Conservation (phyloP, 2,113 vertebrate genomes). For the Noctilio leporinus region DNA sequence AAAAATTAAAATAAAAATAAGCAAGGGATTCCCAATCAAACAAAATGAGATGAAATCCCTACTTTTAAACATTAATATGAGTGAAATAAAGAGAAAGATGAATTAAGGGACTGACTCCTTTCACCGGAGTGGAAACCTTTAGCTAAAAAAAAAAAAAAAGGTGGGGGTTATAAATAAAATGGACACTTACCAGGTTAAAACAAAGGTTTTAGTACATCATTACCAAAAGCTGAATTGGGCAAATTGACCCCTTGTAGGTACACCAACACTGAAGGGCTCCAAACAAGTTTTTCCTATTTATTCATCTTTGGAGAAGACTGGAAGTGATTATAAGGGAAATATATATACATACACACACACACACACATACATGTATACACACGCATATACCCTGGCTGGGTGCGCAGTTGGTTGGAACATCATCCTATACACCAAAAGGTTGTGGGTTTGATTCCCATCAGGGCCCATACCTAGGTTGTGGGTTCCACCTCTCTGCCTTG, state of each 20-base stretch:
- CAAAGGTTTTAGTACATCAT: neutral
- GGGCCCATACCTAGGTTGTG: too few species aligned
- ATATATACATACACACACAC: too few species aligned
- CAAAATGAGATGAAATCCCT: neutral
- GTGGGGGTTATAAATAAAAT: neutral
- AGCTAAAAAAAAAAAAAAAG: neutral
- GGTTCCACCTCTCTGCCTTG: too few species aligned
- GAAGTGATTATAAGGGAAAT: too few species aligned
- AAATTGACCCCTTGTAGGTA: neutral
- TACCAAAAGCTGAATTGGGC: neutral
- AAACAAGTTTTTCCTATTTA: neutral
- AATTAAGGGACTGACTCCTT: neutral
- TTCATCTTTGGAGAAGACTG: neutral
- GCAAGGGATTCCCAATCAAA: neutral
- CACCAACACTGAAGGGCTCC: neutral
- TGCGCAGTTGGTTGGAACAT: too few species aligned
- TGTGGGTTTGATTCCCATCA: too few species aligned
- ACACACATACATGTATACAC: too few species aligned
- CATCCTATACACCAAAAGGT: too few species aligned
- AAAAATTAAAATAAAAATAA: too few species aligned
- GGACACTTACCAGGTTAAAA: neutral
- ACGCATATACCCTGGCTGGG: too few species aligned
- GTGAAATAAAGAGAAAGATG: neutral
- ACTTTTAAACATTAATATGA: neutral
- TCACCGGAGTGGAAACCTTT: neutral